Base-by-base conservation (phyloP, 2,888 invertebrate species). In the Mamestra brassicae region DNA sequence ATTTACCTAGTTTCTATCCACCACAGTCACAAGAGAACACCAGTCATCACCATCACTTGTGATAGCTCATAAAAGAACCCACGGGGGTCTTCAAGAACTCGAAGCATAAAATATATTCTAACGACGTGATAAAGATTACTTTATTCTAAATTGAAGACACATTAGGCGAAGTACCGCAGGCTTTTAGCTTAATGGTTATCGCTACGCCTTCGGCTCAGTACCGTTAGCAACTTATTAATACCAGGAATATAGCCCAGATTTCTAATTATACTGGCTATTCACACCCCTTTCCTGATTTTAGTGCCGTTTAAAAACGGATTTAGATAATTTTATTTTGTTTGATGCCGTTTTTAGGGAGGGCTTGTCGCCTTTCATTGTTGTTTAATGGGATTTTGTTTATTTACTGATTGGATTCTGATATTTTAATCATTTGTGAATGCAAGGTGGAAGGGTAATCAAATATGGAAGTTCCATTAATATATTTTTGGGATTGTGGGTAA, bases 181-280 rank as follows among this genome's bases (percentile, higher is more conserved):
- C 90, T 92, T 92, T 92, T 91, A 92, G 89, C 88, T 80, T 89
- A 92, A 91, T 90, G 89, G 89, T 88, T 89, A 90, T 88, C 84
- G 81, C 87, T 85, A 87, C 80, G 81, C 78, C 74, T 78, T 70
- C 71, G 74, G 69, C 65, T 63, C 80, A 50, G 64, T 69, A 72
- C 74, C 70, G 79, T 82, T 85, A 78, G 68, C 81, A 38, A 81
- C 82, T 85, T 86, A 86, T 87, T 88, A 88, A 82, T 82, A 83
- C 73, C 57, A 71, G 72, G 76, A 79, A 83, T 74, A 71, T 76
- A 74, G 71, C 81, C 74, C 78, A 85, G 80, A 87, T 85, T 87
- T 76, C 75, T 85, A 79, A 86, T 85, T 79, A 71, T 71, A 36
- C 67, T 52, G 62, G 66, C 66, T 71, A 70, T 81, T 81, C 78